Evolutionary conservation across 2,113 vertebrate species (phyloP).

Genomic region (Aplodontia rufa): DNA sequence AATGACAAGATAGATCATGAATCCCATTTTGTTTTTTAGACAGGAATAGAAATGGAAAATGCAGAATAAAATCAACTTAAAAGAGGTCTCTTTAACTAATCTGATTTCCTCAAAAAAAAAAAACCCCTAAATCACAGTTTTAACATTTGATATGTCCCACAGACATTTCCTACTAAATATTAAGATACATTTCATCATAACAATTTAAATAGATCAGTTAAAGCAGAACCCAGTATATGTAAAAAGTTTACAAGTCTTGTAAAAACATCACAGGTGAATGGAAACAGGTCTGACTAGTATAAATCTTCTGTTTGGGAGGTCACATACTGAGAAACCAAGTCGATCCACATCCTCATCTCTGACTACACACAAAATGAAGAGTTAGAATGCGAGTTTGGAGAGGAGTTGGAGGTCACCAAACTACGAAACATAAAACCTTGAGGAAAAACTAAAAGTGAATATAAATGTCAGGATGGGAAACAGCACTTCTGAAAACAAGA

Average conservation of each 20-base stretch:
- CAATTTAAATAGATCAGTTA: neutral
- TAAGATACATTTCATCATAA: neutral
- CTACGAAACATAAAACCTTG: neutral
- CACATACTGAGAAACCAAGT: neutral
- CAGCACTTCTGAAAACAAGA: neutral
- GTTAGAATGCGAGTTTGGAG: neutral
- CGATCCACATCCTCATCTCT: neutral
- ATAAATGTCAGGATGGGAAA: neutral
- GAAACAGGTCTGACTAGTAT: neutral
- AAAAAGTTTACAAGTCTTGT: neutral
- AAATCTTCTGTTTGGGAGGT: neutral
- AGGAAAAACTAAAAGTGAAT: neutral
- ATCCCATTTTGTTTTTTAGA: neutral
- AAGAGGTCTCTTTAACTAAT: too few species aligned
- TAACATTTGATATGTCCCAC: neutral
- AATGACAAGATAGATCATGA: neutral
- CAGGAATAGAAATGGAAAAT: neutral
- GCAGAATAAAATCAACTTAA: neutral
- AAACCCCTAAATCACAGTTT: neutral
- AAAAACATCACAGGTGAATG: neutral
- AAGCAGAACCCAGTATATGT: neutral
- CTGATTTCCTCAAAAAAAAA: neutral
- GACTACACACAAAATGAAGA: neutral
- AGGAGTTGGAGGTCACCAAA: neutral
- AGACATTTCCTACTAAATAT: neutral